Conservation (phyloP, 2,888 invertebrate genomes). For the Drosophila falleni region DNA sequence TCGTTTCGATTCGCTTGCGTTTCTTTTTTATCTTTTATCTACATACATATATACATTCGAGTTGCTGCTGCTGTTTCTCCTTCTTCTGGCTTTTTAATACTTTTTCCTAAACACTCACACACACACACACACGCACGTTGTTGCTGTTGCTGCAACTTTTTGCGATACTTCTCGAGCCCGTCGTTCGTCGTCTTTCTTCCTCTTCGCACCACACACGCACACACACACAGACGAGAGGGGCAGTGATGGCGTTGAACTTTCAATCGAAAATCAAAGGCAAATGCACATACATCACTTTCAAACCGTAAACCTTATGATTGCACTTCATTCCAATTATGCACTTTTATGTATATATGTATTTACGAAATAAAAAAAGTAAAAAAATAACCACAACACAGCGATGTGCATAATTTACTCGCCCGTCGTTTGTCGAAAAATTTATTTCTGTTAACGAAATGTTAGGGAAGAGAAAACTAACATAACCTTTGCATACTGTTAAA, state of each 20-base stretch:
- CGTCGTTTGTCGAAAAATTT: slow-evolving; percentile 27
- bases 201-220: slow-evolving; percentile 6
- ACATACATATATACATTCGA: slow-evolving; percentile 22
- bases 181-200: slow-evolving; percentile 38
- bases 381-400: slow-evolving; percentile 69
- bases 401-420: slow-evolving; percentile 72
- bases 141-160: slow-evolving; percentile 59
- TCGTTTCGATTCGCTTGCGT: slow-evolving; percentile 40
- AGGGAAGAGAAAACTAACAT: neutral
- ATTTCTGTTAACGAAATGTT: neutral
- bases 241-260: slow-evolving; percentile 48
- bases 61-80: slow-evolving; percentile 38
- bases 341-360: slow-evolving; percentile 42
- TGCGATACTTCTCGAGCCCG: slow-evolving; percentile 60
- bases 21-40: slow-evolving; percentile 11
- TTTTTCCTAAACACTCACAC: slow-evolving; percentile 29
- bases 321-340: slow-evolving; percentile 58
- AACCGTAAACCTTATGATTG: slow-evolving; percentile 37
- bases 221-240: slow-evolving; percentile 24
- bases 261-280: slow-evolving; percentile 37
- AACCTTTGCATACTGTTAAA: neutral
- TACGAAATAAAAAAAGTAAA: slow-evolving; percentile 72
- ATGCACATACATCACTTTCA: slow-evolving; percentile 49
- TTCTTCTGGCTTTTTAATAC: slow-evolving; percentile 53
- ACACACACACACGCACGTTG: slow-evolving; percentile 60